Conservation (phyloP, 1,140 invertebrate species). For the Conopomorpha cramerella region DNA sequence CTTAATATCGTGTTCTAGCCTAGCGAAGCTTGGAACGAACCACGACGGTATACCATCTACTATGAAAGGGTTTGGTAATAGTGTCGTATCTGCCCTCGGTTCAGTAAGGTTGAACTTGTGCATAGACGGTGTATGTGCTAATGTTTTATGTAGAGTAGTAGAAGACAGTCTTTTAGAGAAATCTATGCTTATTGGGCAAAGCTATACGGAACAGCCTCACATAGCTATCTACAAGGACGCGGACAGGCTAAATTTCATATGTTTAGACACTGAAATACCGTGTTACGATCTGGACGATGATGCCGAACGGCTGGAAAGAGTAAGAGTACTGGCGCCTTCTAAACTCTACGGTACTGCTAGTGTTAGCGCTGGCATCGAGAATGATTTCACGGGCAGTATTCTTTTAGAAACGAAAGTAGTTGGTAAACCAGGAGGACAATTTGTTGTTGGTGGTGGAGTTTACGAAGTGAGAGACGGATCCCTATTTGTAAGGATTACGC, state of each 20-base stretch:
- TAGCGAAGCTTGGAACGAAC: slow-evolving; percentile 1
- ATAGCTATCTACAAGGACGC: slow-evolving; percentile 9
- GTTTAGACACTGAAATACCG: slow-evolving; percentile 4
- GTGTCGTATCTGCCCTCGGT: slow-evolving; percentile 7
- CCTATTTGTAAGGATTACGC: background rate
- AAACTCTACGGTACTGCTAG: background rate
- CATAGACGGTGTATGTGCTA: slow-evolving; percentile 9
- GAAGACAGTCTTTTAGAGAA: slow-evolving; percentile 7
- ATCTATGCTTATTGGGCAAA: slow-evolving; percentile 8
- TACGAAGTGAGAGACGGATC: background rate
- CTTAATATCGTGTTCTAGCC: slow-evolving; percentile 2
- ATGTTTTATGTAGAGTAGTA: slow-evolving; percentile 8
- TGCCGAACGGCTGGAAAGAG: background rate
- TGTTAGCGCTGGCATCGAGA: background rate
- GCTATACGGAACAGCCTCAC: slow-evolving; percentile 9
- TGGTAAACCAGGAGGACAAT: slow-evolving; percentile 3
- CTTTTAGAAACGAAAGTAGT: slow-evolving; percentile 1
- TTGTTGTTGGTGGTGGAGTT: slow-evolving; percentile 1
- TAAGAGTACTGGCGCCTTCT: background rate
- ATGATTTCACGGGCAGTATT: background rate
- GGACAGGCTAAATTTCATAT: slow-evolving; percentile 3
- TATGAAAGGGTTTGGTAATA: slow-evolving; percentile 12
- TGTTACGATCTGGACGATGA: background rate
- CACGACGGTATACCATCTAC: slow-evolving; percentile 5
- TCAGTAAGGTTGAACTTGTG: slow-evolving; percentile 4